Base-by-base conservation (phyloP, 2,113 vertebrate genomes). In the Paradoxurus hermaphroditus region DNA sequence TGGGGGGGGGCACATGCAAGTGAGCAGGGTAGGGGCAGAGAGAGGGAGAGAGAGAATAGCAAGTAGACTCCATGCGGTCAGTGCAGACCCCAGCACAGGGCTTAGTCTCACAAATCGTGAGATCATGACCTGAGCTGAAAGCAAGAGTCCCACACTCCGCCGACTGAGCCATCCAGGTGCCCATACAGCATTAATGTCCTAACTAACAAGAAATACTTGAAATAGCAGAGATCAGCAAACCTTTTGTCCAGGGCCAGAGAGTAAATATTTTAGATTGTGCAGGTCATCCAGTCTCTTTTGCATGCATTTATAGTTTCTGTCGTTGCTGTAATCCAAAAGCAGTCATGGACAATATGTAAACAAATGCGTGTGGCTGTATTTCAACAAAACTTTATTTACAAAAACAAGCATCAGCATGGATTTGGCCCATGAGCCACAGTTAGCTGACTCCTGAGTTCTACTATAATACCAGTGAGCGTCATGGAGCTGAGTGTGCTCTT, bases 221-320 rank as follows among this genome's bases (percentile, higher is more conserved):
- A 88, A 36, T 0, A 82, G 39, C 44, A 81, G 56, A 90, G 6
- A 14, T 82, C 31, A 68, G 77, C 65, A 88, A 34, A n/a, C 41
- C 29, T 85, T 77, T 73, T 84, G 9, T 87, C 41, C 62, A 86
- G 67, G 7, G 14, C 36, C n/a, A 68, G 14, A 34, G 34, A 68
- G 4, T 87, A 92, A 97, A 87, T 91, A 94, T 65, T 88, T 97
- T 62, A 56, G 14, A 15, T 49, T 95, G 72, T 84, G 4, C 11
- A 75, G 11, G 36, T 25, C 7, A 21, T 10, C 10, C 29, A 36
- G 36, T 65, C 36, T 78, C 72, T 36, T 2, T 86, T 59, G 21
- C 3, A 78, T 62, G 21, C 68, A 51, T 70, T 94, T 41, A 44
- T 79, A 44, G 13, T 85, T 63, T 83, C 53, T 44, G 21, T 86